Evolutionary conservation across 1,140 invertebrate genomes (phyloP), one percentile per base, ranked within the genome.

Genomic region (Glossosoma conforme): DNA sequence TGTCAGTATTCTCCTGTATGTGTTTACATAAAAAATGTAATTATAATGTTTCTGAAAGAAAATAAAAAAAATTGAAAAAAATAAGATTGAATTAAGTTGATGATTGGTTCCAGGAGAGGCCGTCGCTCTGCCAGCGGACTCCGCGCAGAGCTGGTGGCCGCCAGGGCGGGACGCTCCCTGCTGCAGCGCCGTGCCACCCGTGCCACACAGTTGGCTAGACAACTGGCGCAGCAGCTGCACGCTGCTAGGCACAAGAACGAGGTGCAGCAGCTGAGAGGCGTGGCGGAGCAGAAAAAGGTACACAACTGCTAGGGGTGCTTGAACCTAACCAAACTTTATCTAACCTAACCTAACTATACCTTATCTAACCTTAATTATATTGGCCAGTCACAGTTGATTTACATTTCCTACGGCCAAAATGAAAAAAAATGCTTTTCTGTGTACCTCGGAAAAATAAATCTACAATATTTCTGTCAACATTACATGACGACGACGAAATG

Each of bases 211-310:
- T 48, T 54, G 5, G 43, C 43, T 30, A 15, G 56, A 8, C 52
- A 54, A 37, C 19, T 54, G 20, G 56, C 48, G 1, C 3, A 14
- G 14, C 32, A 35, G 40, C 15, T 44, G 20, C 38, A 50, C 6
- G 14, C 18, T 13, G 41, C 37, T 3, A 8, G 24, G 0, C 2
- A 3, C 5, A 24, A 30, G 8, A 28, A 37, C n/a, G 14, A 36
- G 14, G 22, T 18, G 8, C 2, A 4, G 40, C 40, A 44, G 20
- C 51, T n/a, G n/a, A n/a, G n/a, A n/a, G n/a, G n/a, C n/a, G 52
- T 28, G 32, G 38, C 18, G 52, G 41, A 24, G 37, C 52, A 11
- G 56, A 58, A 42, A 53, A 52, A 52, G 36, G n/a, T n/a, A n/a
- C n/a, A n/a, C n/a, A n/a, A n/a, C n/a, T n/a, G n/a, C n/a, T n/a